Evolutionary conservation across 1,140 invertebrate species (phyloP), one percentile per base, ranked within the genome.

Genomic region (Panagrolaimus sp.): DNA sequence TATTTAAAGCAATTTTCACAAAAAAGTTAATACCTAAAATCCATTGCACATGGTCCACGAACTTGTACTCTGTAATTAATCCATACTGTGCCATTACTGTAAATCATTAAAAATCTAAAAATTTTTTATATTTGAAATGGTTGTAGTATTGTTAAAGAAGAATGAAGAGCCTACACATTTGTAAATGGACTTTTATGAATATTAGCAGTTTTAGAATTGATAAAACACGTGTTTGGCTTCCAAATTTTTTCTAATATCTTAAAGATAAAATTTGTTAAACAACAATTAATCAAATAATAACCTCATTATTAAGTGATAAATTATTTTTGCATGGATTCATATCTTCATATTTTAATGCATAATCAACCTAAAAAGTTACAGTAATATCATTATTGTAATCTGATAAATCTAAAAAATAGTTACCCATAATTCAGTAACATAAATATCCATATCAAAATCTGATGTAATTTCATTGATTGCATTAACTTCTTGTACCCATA

Each of bases 161-260:
- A n/a, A n/a, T 27, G 20, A 38, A 38, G 20, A 75, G 2, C 31
- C 7, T 38, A 38, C 38, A 78, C 75, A 63, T 78, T 78, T 46
- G 65, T 69, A 51, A 78, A 78, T n/a, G 76, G 76, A n/a, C 63
- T 67, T 61, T 69, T 67, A 71, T 78, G 76, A 53, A 78, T 78
- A 48, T 76, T 66, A 3, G 76, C 76, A 20, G 53, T 64, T 71
- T 78, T 78, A 31, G 70, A 73, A 43, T 78, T 78, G 63, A 78
- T 78, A 48, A 78, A 78, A 31, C 75, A 73, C 16, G 77, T 78
- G 51, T 78, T 78, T 11, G 76, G 77, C 46, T 78, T 78, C 76
- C 76, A 78, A 31, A 78, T 76, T 61, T 76, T 65, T 31, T 78
- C 76, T 9, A 78, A 69, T 5, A 78, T 74, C 47, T 38, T 4